phyloP scores from a whole-genome alignment of 1,140 invertebrate genomes.

The Lasioglossum baleicum region DNA sequence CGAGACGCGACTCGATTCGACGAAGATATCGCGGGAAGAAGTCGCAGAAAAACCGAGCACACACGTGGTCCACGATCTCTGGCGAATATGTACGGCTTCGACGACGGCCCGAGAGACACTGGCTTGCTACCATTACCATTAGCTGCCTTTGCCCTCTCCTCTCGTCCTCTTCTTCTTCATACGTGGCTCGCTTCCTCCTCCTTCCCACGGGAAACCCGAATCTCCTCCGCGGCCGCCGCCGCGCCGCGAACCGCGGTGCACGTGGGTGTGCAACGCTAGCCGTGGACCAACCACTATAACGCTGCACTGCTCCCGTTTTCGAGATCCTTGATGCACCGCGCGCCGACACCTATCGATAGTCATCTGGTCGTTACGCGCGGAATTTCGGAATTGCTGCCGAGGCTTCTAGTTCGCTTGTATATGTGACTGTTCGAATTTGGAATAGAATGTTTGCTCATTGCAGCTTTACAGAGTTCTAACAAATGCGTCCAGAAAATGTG shows the following conservation, averaged over 20 bases:
- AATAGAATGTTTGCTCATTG: too few species aligned
- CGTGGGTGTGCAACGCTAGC: conserved; percentile 68
- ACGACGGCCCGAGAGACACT: conserved; percentile 76
- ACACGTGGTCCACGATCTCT: conserved; percentile 55
- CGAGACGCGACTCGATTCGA: background rate
- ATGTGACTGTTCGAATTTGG: too few species aligned
- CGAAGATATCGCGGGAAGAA: background rate
- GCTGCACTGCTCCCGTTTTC: conserved; percentile 17
- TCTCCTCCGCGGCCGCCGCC: conserved; percentile 62
- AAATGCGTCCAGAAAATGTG: too few species aligned
- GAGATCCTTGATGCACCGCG: too few species aligned
- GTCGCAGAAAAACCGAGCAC: conserved; percentile 23
- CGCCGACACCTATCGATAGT: too few species aligned
- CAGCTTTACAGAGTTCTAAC: too few species aligned
- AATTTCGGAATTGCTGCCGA: too few species aligned
- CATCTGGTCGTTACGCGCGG: too few species aligned
- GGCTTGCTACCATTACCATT: conserved; percentile 77
- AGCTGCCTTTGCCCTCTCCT: conserved; percentile 61
- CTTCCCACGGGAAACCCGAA: conserved; percentile 54
- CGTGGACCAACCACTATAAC: conserved; percentile 25
- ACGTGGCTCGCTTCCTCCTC: conserved; percentile 56
- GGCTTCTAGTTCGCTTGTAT: background rate
- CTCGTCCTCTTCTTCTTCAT: conserved; percentile 61
- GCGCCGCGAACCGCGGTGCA: conserved; percentile 45
- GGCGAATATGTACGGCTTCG: conserved; percentile 62